phyloP scores from a whole-genome alignment of 1,140 invertebrate species.

The Hycleus cichorii region DNA sequence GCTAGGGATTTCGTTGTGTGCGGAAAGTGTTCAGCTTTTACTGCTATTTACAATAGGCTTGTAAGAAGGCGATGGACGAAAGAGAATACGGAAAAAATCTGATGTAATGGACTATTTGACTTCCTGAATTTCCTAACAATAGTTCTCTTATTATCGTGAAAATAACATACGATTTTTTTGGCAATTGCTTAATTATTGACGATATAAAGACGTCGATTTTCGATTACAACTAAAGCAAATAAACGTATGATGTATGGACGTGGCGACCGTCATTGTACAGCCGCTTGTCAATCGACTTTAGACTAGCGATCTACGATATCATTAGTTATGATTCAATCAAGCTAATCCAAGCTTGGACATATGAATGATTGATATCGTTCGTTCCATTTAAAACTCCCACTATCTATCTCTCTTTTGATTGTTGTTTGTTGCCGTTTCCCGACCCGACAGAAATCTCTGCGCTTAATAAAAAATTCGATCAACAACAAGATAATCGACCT shows the following conservation, averaged over 20 bases:
- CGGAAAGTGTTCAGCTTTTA: too few relatives aligned
- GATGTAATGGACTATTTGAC: slow-evolving; percentile 4
- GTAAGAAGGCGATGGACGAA: too few relatives aligned
- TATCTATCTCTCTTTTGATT: too few relatives aligned
- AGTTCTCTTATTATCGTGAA: not conserved
- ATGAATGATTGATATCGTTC: slow-evolving; percentile 28
- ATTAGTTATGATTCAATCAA: slow-evolving; percentile 33
- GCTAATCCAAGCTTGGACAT: slow-evolving; percentile 22
- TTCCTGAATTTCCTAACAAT: slow-evolving; percentile 2
- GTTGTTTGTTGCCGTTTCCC: too few relatives aligned
- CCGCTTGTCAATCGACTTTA: slow-evolving; percentile 23
- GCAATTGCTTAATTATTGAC: not conserved
- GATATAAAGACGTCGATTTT: too few relatives aligned
- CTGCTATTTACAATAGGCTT: too few relatives aligned
- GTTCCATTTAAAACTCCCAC: slow-evolving; percentile 11
- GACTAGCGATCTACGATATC: slow-evolving; percentile 26
- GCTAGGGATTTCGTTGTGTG: too few relatives aligned
- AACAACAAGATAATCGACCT: too few relatives aligned
- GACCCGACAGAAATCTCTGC: too few relatives aligned
- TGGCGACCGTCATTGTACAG: slow-evolving; percentile 21
- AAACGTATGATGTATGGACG: slow-evolving; percentile 24
- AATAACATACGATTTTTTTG: slow-evolving; percentile 4
- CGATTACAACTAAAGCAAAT: slow-evolving; percentile 1
- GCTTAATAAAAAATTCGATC: too few relatives aligned
- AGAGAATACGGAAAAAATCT: not conserved